phyloP scores from a whole-genome alignment of 2,113 vertebrate species.

The Emydura subglobosa region DNA sequence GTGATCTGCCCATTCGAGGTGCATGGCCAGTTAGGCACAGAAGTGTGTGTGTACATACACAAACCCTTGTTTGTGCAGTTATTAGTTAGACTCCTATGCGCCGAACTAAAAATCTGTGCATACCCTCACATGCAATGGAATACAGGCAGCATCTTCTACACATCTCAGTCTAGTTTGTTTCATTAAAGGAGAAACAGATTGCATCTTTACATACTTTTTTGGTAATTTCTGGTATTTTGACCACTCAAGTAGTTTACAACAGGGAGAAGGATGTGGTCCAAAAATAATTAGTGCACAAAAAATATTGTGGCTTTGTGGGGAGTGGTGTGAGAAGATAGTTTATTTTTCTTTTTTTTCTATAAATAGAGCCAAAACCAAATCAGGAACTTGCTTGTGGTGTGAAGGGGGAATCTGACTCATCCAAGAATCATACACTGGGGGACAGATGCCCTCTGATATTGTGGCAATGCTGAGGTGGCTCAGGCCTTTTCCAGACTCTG shows the following conservation, averaged over 20 bases:
- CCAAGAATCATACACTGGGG: neutral
- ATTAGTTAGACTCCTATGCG: neutral
- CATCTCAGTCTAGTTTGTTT: neutral
- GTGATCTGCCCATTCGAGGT: neutral
- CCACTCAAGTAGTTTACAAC: neutral
- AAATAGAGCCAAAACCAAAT: neutral
- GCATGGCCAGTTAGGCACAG: neutral
- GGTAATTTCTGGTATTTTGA: neutral
- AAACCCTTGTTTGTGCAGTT: neutral
- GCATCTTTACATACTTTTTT: neutral
- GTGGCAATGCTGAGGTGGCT: neutral
- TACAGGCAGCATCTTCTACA: neutral
- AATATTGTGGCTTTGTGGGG: neutral
- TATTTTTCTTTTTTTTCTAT: neutral
- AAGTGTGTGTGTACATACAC: neutral
- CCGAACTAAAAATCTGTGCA: neutral
- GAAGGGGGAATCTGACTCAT: neutral
- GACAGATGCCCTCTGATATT: neutral
- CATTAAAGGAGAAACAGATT: neutral
- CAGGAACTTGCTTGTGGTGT: neutral
- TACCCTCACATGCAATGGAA: neutral
- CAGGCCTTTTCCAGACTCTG: neutral
- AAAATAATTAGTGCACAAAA: neutral
- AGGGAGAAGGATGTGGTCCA: neutral
- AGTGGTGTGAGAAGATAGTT: neutral